A percentile compares a stretch with the other conserved stretches of the same genome.
phyloP scores from a whole-genome alignment of 2,888 invertebrate genomes.

The Thelaira solivaga region DNA sequence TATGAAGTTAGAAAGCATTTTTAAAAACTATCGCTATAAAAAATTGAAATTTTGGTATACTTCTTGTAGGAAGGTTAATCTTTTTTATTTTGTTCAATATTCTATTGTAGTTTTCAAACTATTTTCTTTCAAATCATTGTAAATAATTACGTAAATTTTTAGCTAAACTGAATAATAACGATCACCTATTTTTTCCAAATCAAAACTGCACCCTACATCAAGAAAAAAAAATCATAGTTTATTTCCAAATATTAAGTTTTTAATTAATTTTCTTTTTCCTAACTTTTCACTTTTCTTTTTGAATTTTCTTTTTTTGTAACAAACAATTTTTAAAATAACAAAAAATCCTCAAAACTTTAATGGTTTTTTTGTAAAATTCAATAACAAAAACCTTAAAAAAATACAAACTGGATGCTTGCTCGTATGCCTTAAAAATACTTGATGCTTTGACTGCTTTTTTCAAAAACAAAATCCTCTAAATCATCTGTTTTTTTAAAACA shows the following conservation, averaged over 20 bases:
- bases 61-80: neutral
- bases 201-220: slow-evolving; percentile 54
- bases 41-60: neutral
- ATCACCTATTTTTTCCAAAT: slow-evolving; percentile 55
- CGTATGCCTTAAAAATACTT: slow-evolving; percentile 45
- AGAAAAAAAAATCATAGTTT: slow-evolving; percentile 19
- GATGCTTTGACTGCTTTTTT: slow-evolving; percentile 54
- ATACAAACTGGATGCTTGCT: slow-evolving; percentile 52
- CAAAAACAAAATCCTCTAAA: slow-evolving; percentile 28
- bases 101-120: slow-evolving; percentile 15
- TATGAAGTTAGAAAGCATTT: too few species aligned
- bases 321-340: slow-evolving; percentile 16
- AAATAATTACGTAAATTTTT: slow-evolving; percentile 43
- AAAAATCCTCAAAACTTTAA: slow-evolving; percentile 31
- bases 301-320: slow-evolving; percentile 26
- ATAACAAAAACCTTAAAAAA: slow-evolving; percentile 15
- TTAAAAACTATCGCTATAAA: too few species aligned
- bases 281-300: slow-evolving; percentile 59
- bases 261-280: slow-evolving; percentile 53
- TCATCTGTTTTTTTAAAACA: slow-evolving; percentile 38
- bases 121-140: slow-evolving; percentile 46
- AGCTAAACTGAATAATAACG: neutral
- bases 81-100: neutral
- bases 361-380: slow-evolving; percentile 38
- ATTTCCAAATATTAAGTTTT: slow-evolving; percentile 32